Base-by-base conservation (phyloP, 2,888 invertebrate species). In the Tromatobia lineatoria region DNA sequence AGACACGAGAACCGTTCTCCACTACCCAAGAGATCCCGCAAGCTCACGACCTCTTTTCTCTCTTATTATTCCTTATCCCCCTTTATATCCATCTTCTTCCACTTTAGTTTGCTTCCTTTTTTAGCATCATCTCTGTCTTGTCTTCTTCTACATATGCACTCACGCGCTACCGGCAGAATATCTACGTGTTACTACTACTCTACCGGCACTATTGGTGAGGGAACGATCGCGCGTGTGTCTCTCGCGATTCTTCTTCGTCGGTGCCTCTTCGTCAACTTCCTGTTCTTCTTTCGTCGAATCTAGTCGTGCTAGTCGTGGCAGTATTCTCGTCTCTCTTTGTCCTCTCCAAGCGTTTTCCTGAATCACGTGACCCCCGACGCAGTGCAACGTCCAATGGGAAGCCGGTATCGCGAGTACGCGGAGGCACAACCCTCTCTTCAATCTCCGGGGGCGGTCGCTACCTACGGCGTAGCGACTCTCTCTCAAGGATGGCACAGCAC, bases 381-480 rank as follows among this genome's bases (percentile, higher is more conserved):
- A 75, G 23, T 80, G 84, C 79, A 86, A 74, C 87, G 87, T 83
- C 93, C 93, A 93, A 93, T 93, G 86, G 88, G 84, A 82, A 77
- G 66, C 83, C 92, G 92, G 93, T 93, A 93, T 91, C 93, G 78
- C 82, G 87, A 89, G 85, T 82, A 86, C 89, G 87, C 61, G 91
- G 83, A 87, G 85, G 93, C 92, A 93, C 93, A 92, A 93, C 94
- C 94, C 94, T 94, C 94, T 93, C 92, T 91, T 91, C 90, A 91
- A 91, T 93, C 94, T 78, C 80, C 80, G 94, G 94, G 92, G 92
- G 89, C 94, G 93, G 93, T 90, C 91, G 90, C 91, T 91, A 89
- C 89, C 80, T 79, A 47, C 75, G 34, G 61, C 75, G 61, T 67
- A 67, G 64, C 71, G 73, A 73, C 67, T 71, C 71, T 73, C 75